These are phyloP conservation scores for Pipa parva DNA, from an alignment of 2,113 vertebrate species.

Conservation along the genomic window DNA sequence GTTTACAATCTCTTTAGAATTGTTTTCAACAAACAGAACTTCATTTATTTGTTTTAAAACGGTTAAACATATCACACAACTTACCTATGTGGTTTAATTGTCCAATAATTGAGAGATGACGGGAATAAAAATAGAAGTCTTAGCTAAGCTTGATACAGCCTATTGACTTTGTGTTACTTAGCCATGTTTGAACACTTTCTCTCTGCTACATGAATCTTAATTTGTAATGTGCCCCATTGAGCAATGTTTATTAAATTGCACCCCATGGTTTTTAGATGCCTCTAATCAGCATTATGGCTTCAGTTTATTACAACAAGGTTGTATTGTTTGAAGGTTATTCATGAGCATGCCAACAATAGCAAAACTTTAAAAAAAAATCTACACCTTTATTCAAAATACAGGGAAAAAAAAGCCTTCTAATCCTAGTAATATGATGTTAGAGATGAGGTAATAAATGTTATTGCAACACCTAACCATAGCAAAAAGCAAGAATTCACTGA, in stretches of 20 bases:
- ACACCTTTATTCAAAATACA: no score
- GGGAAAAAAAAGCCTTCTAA: no score
- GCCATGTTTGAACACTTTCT: slow-evolving; percentile 49
- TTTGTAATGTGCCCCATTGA: slow-evolving; percentile 54
- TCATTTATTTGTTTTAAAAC: slow-evolving; percentile 5
- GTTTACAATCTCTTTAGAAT: slow-evolving; percentile 9
- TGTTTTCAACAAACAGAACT: neutral
- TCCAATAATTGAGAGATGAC: slow-evolving; percentile 15
- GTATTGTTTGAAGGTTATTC: slow-evolving; percentile 38
- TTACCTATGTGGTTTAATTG: slow-evolving; percentile 2
- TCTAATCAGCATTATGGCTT: slow-evolving; percentile 58
- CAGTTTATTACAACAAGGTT: slow-evolving; percentile 51
- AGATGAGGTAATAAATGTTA: no score
- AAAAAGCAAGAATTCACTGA: no score
- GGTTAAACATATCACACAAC: slow-evolving; percentile 1
- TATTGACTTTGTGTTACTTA: slow-evolving; percentile 47
- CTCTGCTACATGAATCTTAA: slow-evolving; percentile 55
- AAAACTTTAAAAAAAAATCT: neutral
- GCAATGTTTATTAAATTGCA: slow-evolving; percentile 58
- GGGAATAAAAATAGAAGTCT: slow-evolving; percentile 32
- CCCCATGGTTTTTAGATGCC: slow-evolving; percentile 57
- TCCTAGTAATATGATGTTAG: no score
- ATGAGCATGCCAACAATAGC: slow-evolving; percentile 2
- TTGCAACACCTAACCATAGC: no score
- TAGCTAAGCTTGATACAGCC: slow-evolving; percentile 44